Evolutionary conservation across 2,888 invertebrate species (phyloP).

Genomic region (Linnaemya tessellans): DNA sequence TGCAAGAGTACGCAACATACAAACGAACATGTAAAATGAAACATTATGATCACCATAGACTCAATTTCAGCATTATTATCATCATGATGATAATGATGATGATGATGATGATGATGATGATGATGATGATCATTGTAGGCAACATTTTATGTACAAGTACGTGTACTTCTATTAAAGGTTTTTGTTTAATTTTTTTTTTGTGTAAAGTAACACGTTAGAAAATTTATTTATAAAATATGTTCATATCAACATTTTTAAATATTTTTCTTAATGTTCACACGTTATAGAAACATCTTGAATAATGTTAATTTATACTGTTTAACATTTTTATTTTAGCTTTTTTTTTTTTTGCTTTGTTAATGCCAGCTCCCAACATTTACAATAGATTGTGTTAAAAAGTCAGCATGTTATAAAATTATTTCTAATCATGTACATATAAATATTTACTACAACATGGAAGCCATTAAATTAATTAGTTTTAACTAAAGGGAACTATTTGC

Average conservation of each 20-base stretch:
- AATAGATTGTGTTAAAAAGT: constrained; percentile 15
- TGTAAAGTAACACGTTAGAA: constrained; percentile 41
- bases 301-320: constrained; percentile 5
- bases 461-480: constrained; percentile 15
- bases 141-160: constrained; percentile 20
- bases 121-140: background rate
- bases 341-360: background rate
- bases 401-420: background rate
- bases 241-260: background rate
- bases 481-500: background rate
- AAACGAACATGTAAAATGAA: background rate
- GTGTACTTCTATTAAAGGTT: constrained; percentile 21
- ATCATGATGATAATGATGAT: background rate
- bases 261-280: constrained; percentile 51
- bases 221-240: constrained; percentile 14
- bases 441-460: background rate
- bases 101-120: background rate
- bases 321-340: background rate
- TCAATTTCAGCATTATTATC: too few relatives aligned
- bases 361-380: background rate
- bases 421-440: background rate
- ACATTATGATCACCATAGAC: background rate
- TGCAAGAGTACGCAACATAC: too few relatives aligned
- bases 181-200: background rate
- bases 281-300: constrained; percentile 47